These are phyloP conservation scores for Priocnemis perturbator DNA, from an alignment of 2,888 invertebrate species.

Conservation along the genomic window DNA sequence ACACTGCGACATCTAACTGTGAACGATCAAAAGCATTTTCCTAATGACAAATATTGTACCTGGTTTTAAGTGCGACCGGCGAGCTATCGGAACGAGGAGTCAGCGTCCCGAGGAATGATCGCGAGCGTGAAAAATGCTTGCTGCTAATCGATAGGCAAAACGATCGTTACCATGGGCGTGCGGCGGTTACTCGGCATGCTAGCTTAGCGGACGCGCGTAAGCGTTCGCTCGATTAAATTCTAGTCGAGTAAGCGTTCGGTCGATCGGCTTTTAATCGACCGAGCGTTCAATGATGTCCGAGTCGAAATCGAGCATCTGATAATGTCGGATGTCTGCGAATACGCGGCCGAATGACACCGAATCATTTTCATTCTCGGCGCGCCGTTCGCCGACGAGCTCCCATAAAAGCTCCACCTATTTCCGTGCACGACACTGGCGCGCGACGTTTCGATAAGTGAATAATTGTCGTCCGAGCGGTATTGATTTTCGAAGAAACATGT, in stretches of 20 bases:
- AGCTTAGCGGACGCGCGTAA: not conserved
- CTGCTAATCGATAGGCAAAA: not conserved
- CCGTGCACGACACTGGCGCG: no score
- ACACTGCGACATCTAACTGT: constrained; percentile 45
- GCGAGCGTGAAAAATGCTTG: not conserved
- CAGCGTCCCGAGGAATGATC: not conserved
- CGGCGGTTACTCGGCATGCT: not conserved
- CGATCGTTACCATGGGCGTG: not conserved
- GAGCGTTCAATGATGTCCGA: not conserved
- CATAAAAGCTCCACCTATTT: no score
- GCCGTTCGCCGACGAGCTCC: no score
- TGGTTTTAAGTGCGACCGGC: constrained; percentile 31
- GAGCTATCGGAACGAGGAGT: not conserved
- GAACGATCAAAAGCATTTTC: constrained; percentile 39
- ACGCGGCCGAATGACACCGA: no score
- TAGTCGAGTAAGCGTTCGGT: not conserved
- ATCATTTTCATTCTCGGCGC: no score
- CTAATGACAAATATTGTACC: constrained; percentile 47
- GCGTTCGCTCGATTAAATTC: not conserved
- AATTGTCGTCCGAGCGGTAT: no score
- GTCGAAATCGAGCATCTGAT: not conserved
- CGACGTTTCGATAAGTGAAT: no score
- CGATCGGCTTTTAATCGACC: not conserved
- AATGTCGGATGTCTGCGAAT: no score
- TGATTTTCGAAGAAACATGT: no score